Evolutionary conservation across 2,888 invertebrate species (phyloP), one percentile per base, ranked within the genome.

Genomic region (Phymatocera aterrima): DNA sequence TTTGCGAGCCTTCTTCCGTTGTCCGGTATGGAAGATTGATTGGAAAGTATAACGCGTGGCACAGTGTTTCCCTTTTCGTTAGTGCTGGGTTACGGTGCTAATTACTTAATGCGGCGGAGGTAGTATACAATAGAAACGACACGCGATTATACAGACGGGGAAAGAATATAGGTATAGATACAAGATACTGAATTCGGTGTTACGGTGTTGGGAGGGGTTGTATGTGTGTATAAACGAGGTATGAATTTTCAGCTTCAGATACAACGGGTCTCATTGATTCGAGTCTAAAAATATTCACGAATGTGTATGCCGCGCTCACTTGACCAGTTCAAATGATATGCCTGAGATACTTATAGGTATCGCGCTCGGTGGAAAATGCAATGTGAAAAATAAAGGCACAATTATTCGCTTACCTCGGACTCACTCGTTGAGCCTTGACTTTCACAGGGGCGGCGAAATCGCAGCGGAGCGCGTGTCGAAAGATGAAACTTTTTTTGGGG

Each of bases 201-300:
- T 34, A 64, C 37, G 37, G n/a, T 37, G 37, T 64, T 51, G 24
- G 28, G 8, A 28, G 15, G 28, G 28, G 15, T 43, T 12, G 1
- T 43, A 43, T 43, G 43, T 43, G 43, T 8, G 18, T 18, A 54
- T 12, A 40, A 24, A 40, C 2, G 21, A 68, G 21, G 43, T 24
- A 46, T 68, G 8, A 18, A 68, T 72, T 72, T 51, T 34, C 18
- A 72, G 51, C 72, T 48, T n/a, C n/a, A n/a, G n/a, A 51, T 48
- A 72, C 21, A 72, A 72, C 72, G 51, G 72, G 72, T 72, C 31
- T 48, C 51, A 72, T 72, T 51, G 72, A 72, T 72, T 68, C 21
- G 68, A 68, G 43, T n/a, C 43, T 40, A 15, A 28, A 28, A 68
- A 46, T 68, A n/a, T 68, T 68, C 46, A 68, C 68, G 40, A 68